A percentile compares a stretch with the other conserved stretches of the same genome.
Evolutionary conservation across 2,113 vertebrate genomes (phyloP).

Genomic region (Stigmatopora nigra): DNA sequence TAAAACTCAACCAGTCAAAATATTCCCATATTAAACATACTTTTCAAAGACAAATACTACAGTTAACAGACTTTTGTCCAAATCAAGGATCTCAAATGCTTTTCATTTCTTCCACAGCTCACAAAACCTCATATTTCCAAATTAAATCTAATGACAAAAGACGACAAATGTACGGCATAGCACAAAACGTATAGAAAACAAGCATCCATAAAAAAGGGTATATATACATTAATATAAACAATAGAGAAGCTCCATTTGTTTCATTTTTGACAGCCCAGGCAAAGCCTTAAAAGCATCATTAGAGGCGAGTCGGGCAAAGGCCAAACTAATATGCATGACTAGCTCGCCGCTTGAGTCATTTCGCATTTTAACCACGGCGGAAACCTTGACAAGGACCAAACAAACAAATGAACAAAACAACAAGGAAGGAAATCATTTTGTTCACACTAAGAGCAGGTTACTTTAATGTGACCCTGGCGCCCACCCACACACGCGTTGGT

Average conservation of each 20-base stretch:
- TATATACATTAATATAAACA: background rate
- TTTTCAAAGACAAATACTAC: background rate
- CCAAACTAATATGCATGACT: background rate
- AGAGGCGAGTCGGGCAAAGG: background rate
- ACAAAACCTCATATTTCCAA: background rate
- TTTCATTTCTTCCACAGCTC: background rate
- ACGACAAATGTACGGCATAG: background rate
- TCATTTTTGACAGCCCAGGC: background rate
- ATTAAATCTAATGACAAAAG: background rate
- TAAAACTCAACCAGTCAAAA: background rate
- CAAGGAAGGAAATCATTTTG: slow-evolving; percentile 8
- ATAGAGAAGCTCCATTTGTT: background rate
- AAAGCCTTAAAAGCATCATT: slow-evolving; percentile 2
- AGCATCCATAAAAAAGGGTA: background rate
- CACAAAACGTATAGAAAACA: background rate
- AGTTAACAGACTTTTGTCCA: background rate
- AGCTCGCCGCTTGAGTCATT: slow-evolving; percentile 2
- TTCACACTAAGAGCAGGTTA: slow-evolving; percentile 12
- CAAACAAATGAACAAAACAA: slow-evolving; percentile 4
- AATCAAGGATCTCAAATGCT: background rate
- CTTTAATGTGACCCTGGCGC: slow-evolving; percentile 13
- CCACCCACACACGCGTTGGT: slow-evolving; percentile 13
- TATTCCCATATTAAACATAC: background rate
- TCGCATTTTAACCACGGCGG: slow-evolving; percentile 1
- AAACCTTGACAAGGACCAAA: background rate